Percentiles rank a stretch among this genome's conserved stretches.
Evolutionary conservation across 2,888 invertebrate genomes (phyloP).

Genomic region (Orthonevra nobilis): DNA sequence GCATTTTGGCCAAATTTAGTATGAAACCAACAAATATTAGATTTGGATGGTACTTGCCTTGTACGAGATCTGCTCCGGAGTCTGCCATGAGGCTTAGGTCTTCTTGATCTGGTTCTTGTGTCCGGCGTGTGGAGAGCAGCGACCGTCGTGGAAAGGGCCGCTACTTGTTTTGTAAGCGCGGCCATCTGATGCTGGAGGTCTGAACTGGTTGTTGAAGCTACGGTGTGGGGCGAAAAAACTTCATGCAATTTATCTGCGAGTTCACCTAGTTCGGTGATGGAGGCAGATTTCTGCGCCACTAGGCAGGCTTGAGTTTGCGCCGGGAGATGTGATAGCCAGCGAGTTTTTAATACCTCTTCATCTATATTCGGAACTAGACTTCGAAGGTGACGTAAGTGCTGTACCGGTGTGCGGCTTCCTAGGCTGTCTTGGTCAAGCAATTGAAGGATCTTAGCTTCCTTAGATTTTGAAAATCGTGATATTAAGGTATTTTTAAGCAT

Average conservation of each 20-base stretch:
- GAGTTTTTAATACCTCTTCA: conserved; percentile 18
- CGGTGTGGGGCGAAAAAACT: not conserved
- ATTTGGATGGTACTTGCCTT: not conserved
- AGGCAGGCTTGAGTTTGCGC: conserved; percentile 23
- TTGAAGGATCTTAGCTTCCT: too few species aligned
- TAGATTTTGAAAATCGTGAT: too few species aligned
- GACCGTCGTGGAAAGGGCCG: not conserved
- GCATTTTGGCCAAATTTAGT: not conserved
- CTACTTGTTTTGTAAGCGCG: not conserved
- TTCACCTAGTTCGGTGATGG: not conserved
- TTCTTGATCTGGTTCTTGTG: not conserved
- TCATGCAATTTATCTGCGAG: conserved; percentile 5
- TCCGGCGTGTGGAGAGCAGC: not conserved
- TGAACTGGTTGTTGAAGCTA: not conserved
- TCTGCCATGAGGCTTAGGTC: not conserved
- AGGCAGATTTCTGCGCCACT: not conserved
- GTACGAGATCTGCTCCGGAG: not conserved
- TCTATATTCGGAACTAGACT: too few species aligned
- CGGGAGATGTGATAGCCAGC: conserved; percentile 31
- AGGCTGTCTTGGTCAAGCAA: too few species aligned
- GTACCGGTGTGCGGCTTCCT: too few species aligned
- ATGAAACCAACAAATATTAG: conserved; percentile 3
- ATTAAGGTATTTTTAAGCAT: too few species aligned
- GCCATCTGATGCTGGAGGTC: not conserved
- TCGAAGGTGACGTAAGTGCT: too few species aligned